Evolutionary conservation across 2,113 vertebrate species (phyloP).

Genomic region (Mus spicilegus): DNA sequence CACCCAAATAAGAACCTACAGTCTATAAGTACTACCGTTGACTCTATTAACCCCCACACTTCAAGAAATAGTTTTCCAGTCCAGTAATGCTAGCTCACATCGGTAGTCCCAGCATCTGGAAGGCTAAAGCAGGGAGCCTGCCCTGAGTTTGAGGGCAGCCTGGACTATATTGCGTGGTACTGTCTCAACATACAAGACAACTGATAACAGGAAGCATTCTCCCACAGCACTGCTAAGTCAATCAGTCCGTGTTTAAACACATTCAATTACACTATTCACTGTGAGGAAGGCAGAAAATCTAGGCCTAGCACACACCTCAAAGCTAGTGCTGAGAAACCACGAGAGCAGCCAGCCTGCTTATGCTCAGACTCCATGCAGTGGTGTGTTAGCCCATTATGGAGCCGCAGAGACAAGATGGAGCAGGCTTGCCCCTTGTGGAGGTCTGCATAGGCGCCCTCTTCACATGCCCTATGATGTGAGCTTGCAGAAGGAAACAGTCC

Average conservation of each 20-base stretch:
- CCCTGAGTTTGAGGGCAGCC: neutral
- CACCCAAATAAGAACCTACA: neutral
- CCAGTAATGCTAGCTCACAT: neutral
- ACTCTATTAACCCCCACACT: neutral
- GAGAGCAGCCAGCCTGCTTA: neutral
- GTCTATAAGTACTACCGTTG: neutral
- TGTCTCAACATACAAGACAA: neutral
- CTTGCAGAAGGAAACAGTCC: neutral
- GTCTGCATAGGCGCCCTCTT: neutral
- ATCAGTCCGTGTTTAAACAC: neutral
- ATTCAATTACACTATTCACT: neutral
- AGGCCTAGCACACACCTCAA: neutral
- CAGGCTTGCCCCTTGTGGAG: neutral
- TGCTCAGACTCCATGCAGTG: neutral
- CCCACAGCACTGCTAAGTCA: neutral
- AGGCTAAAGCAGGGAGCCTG: neutral
- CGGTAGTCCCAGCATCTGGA: neutral
- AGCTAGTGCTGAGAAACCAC: neutral
- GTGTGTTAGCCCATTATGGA: neutral
- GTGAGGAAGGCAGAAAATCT: constrained; percentile 6
- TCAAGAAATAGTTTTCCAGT: neutral
- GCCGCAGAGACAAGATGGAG: neutral
- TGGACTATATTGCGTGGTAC: neutral
- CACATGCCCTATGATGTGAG: neutral
- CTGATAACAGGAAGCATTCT: neutral